Base-by-base conservation (phyloP, 2,888 invertebrate genomes). In the Proisotoma minuta region DNA sequence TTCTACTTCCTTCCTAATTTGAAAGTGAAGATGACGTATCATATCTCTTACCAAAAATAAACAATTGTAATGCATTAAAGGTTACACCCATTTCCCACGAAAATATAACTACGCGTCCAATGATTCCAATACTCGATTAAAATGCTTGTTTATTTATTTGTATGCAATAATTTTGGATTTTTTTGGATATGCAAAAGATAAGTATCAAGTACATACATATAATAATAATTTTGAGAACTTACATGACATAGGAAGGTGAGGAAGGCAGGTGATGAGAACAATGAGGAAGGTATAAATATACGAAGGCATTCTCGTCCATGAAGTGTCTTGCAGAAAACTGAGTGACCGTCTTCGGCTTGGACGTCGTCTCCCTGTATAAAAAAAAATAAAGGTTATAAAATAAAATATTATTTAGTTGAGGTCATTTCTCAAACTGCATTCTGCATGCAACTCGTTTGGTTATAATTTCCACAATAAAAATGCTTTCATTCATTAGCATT, bases 241-340 rank as follows among this genome's bases (percentile, higher is more conserved):
- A 73, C 72, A 69, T 64, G 72, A 70, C 63, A 69, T 52, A 52
- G 68, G 70, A 67, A 72, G 63, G 61, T 68, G 59, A 59, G 69
- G 68, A 65, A 72, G 68, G 69, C 70, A 73, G 65, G 68, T 65
- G 57, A 70, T 69, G 66, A 68, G 64, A 66, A 72, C 59, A 52
- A 68, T 65, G 51, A 70, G 63, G 59, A 73, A 66, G 60, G 69
- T 68, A 59, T 70, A 73, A 57, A 73, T 66, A 67, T 71, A 68
- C 68, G 71, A 73, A 71, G 69, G 71, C 72, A 71, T 73, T 63
- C 66, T 66, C 66, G 68, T 34, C 69, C 66, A 60, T 60, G 56
- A 50, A 63, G 59, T 56, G 61, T n/a, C 51, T 62, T 64, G 59
- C 60, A 62, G 28, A 63, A 62, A 70, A 65, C 63, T 67, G 59